Evolutionary conservation across 2,113 vertebrate genomes (phyloP), one percentile per base, ranked within the genome.

Genomic region (Carassius auratus): DNA sequence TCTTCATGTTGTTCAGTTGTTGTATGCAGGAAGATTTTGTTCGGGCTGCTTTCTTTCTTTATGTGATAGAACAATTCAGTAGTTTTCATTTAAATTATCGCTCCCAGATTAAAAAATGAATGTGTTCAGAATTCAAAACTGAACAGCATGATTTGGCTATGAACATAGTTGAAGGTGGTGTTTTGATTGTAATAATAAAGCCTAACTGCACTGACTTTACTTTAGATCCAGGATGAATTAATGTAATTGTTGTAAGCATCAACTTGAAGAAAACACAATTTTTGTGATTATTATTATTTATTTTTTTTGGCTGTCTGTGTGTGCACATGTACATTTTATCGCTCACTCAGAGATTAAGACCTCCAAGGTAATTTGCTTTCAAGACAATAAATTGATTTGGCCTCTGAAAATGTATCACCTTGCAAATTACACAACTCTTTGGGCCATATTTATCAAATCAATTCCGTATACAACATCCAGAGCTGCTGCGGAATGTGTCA

Each of bases 361-460:
- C 86, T 89, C 66, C n/a, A 61, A 76, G 76, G 75, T 87, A 88
- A 89, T 86, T 87, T 71, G 64, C 57, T 85, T 92, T 91, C 69
- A 84, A 75, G 86, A 62, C 64, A 89, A 88, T 66, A 80, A 74
- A 82, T 85, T 85, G 76, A 91, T 89, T 81, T 50, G 66, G 57
- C 78, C 73, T 62, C 80, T 80, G 85, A 80, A 71, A 69, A 86
- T 13, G 85, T 78, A 85, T 88, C 79, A 90, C 73, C 75, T 83
- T 80, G 86, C 73, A 86, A 26, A 85, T 90, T 76, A 84, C 88
- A 84, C 8, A 1, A 85, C 85, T 90, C 76, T 79, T 83, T 86
- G 89, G 83, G 76, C 85, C 75, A 83, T 88, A 88, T 90, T 86
- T 90, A 89, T 88, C 84, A 86, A 92, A 81, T 89, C 81, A 87